These are phyloP conservation scores for Myotis davidii DNA, from an alignment of 2,113 vertebrate genomes.

Conservation along the genomic window DNA sequence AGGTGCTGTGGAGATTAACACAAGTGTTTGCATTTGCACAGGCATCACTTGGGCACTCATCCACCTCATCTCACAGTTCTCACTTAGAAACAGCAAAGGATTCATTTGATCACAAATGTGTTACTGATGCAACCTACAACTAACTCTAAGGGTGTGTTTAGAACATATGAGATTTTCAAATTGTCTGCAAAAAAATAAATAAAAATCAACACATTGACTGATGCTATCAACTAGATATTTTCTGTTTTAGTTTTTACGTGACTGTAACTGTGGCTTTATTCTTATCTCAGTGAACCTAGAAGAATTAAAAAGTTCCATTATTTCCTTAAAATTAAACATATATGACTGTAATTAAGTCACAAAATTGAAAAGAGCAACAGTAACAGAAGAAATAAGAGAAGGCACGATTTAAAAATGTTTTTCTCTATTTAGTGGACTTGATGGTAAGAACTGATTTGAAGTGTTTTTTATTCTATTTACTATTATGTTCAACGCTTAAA, in stretches of 20 bases:
- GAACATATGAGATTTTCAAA: conserved; percentile 3
- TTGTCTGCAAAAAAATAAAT: not conserved
- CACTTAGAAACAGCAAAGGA: conserved; percentile 82
- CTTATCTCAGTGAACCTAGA: not conserved
- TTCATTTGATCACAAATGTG: conserved; percentile 69
- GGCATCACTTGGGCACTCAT: conserved; percentile 88
- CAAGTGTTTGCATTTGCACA: conserved; percentile 86
- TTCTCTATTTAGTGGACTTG: not conserved
- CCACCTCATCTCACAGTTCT: conserved; percentile 88
- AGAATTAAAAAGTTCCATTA: not conserved
- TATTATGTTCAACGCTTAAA: not conserved
- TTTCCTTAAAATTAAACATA: not conserved
- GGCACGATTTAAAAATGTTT: not conserved
- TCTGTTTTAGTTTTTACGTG: not conserved
- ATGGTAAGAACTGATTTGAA: not conserved
- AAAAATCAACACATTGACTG: not conserved
- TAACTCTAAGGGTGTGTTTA: conserved; percentile 42
- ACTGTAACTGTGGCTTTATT: not conserved
- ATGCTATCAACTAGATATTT: not conserved
- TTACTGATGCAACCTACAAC: not conserved
- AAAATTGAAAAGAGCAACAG: not conserved
- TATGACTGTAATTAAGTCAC: not conserved
- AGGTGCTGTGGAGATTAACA: conserved; percentile 86
- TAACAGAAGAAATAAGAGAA: not conserved
- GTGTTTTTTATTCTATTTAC: not conserved